A percentile compares a stretch with the other conserved stretches of the same genome.
These are phyloP conservation scores for Aspidoscelis tigris DNA, from an alignment of 2,113 vertebrate species.

Conservation along the genomic window DNA sequence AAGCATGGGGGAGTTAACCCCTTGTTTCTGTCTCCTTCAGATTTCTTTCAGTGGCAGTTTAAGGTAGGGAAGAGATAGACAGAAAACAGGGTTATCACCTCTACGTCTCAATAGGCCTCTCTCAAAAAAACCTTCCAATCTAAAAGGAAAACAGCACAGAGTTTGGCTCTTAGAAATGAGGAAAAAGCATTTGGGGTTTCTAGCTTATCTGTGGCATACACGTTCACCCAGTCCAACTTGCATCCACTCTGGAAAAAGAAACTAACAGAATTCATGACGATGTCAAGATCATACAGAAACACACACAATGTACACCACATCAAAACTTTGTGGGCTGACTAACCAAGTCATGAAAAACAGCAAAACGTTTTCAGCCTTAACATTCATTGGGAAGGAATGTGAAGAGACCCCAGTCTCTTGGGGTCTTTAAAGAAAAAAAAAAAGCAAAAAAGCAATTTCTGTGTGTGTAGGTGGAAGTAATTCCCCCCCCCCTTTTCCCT, in stretches of 20 bases:
- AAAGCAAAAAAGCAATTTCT: not conserved
- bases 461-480: not conserved
- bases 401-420: not conserved
- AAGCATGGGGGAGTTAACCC: too few species aligned
- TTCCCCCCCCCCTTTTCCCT: not conserved
- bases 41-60: not conserved
- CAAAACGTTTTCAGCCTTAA: not conserved
- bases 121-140: not conserved
- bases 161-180: not conserved
- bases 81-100: not conserved
- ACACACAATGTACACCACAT: not conserved
- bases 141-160: not conserved
- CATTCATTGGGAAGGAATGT: conserved; percentile 19
- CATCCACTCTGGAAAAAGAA: conserved; percentile 15
- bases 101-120: not conserved
- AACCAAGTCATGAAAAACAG: conserved; percentile 22
- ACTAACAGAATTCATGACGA: conserved; percentile 43
- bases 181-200: not conserved
- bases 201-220: conserved; percentile 14
- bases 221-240: conserved; percentile 23
- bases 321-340: conserved; percentile 17
- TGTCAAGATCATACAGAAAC: not conserved
- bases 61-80: not conserved
- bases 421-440: too few species aligned
- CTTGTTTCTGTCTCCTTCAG: not conserved